Evolutionary conservation across 2,113 vertebrate genomes (phyloP).

Genomic region (Microcebus lehilahytsara): DNA sequence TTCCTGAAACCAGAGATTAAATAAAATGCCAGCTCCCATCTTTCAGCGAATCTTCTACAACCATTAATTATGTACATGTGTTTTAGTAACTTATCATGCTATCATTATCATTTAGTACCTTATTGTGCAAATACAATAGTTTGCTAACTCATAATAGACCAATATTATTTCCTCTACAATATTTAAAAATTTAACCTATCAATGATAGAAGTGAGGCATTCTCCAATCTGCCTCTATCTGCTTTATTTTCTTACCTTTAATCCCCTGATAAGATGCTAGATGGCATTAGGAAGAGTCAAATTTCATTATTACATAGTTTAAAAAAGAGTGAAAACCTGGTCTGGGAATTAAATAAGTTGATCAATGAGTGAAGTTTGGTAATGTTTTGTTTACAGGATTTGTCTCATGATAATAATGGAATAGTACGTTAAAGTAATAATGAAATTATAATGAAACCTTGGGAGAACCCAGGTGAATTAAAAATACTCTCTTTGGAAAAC

Average conservation of each 20-base stretch:
- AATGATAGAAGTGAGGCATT: neutral
- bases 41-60: neutral
- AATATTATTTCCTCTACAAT: neutral
- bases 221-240: neutral
- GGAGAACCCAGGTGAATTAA: neutral
- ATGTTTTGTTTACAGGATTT: neutral
- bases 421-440: neutral
- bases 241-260: neutral
- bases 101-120: neutral
- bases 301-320: neutral
- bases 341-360: neutral
- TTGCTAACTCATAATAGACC: neutral
- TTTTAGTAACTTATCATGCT: neutral
- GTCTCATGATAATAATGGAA: neutral
- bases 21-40: neutral
- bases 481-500: neutral
- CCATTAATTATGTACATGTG: neutral
- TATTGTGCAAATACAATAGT: neutral
- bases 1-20: neutral
- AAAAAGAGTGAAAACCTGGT: neutral
- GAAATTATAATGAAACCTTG: neutral
- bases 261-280: neutral
- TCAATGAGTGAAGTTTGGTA: neutral
- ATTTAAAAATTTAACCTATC: neutral
- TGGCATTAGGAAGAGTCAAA: neutral